Evolutionary conservation across 1,140 invertebrate genomes (phyloP).

Genomic region (Orius insidiosus): DNA sequence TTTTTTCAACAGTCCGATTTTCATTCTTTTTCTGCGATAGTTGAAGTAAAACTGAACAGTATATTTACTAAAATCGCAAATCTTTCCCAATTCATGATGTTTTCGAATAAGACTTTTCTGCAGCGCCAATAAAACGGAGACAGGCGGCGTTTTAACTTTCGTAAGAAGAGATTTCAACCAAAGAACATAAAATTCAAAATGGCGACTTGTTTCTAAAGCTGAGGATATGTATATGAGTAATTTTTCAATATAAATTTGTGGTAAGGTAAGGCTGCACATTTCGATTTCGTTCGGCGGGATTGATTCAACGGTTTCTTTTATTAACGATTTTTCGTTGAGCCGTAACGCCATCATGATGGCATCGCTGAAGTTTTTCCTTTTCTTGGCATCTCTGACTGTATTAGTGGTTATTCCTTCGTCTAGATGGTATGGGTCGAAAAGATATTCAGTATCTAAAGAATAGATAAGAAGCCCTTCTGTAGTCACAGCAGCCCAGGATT

Average conservation of each 20-base stretch:
- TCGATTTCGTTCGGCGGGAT: constrained; percentile 56
- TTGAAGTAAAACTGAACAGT: constrained; percentile 34
- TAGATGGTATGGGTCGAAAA: constrained; percentile 76
- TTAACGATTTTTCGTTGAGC: constrained; percentile 64
- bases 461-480: constrained; percentile 90
- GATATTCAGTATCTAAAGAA: constrained; percentile 55
- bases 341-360: constrained; percentile 68
- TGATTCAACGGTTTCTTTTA: constrained; percentile 68
- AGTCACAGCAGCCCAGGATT: constrained; percentile 64
- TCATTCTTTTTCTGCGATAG: too few relatives aligned
- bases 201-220: constrained; percentile 53
- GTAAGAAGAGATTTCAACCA: constrained; percentile 58
- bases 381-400: constrained; percentile 42
- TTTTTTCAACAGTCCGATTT: too few relatives aligned
- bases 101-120: constrained; percentile 68
- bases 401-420: constrained; percentile 64
- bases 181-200: constrained; percentile 73
- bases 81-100: constrained; percentile 63
- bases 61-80: constrained; percentile 73
- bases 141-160: constrained; percentile 31
- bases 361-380: constrained; percentile 41
- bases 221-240: constrained; percentile 49
- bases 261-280: constrained; percentile 46
- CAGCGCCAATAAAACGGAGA: constrained; percentile 47
- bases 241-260: constrained; percentile 56